A percentile compares a stretch with the other conserved stretches of the same genome.
These are phyloP conservation scores for Leuciscus waleckii DNA, from an alignment of 2,797 vertebrate species.

Conservation along the genomic window DNA sequence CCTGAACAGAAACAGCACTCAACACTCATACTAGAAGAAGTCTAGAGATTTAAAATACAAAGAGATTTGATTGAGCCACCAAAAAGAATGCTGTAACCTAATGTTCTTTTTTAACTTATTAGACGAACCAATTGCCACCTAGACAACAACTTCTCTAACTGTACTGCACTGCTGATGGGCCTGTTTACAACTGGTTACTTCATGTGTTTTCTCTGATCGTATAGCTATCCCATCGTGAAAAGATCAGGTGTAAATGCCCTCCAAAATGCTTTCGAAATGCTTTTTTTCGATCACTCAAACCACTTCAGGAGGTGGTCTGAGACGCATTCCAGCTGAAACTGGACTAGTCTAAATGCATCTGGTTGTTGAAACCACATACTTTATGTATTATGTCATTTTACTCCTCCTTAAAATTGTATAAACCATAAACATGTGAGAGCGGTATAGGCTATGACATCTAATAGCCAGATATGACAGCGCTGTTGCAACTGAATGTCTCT, in stretches of 20 bases:
- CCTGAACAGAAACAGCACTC: background rate
- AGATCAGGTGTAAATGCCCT: no score
- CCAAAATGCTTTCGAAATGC: no score
- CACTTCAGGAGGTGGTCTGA: no score
- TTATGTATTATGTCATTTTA: background rate
- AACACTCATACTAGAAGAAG: background rate
- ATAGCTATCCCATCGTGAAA: no score
- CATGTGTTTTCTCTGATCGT: no score
- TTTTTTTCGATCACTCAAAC: no score
- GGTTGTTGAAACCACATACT: background rate
- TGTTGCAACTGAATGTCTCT: no score
- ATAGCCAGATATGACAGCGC: background rate
- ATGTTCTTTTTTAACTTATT: background rate
- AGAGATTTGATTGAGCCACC: no score
- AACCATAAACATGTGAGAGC: background rate
- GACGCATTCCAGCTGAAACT: no score
- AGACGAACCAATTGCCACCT: background rate
- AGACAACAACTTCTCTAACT: background rate
- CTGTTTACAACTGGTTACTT: background rate
- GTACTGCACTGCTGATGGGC: background rate
- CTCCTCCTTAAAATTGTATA: background rate
- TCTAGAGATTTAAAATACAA: background rate
- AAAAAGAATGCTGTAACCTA: background rate
- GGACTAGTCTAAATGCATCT: no score
- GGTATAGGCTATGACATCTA: background rate